A percentile compares a stretch with the other conserved stretches of the same genome.
Conservation (phyloP, 1,140 invertebrate genomes). For the Zophobas atratus region DNA sequence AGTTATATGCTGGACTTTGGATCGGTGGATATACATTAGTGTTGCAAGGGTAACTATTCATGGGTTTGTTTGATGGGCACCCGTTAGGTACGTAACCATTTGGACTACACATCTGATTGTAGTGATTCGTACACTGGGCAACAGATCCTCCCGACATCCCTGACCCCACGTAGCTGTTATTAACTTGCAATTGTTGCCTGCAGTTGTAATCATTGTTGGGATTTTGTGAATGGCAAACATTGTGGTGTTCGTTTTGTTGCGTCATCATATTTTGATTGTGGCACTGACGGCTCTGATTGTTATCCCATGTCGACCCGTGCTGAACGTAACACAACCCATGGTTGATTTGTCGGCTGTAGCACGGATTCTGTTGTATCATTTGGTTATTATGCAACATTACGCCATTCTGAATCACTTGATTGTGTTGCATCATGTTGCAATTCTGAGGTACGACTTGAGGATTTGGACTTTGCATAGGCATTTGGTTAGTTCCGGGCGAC, state of each 20-base stretch:
- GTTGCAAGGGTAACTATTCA: slow-evolving; percentile 36
- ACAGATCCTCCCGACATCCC: neutral
- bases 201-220: slow-evolving; percentile 48
- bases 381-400: slow-evolving; percentile 59
- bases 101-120: slow-evolving; percentile 63
- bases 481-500: slow-evolving; percentile 49
- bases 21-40: slow-evolving; percentile 42
- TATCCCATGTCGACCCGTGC: slow-evolving; percentile 48
- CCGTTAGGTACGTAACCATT: slow-evolving; percentile 46
- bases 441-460: slow-evolving; percentile 49
- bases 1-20: slow-evolving; percentile 54
- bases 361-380: slow-evolving; percentile 66
- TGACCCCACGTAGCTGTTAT: slow-evolving; percentile 44
- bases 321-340: slow-evolving; percentile 56
- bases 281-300: slow-evolving; percentile 50
- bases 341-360: slow-evolving; percentile 48
- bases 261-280: slow-evolving; percentile 47
- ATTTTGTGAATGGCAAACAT: slow-evolving; percentile 40
- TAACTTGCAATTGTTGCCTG: slow-evolving; percentile 52
- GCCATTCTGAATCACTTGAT: slow-evolving; percentile 51
- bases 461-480: slow-evolving; percentile 38
- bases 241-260: slow-evolving; percentile 55
- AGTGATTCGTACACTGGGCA: slow-evolving; percentile 69
- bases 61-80: slow-evolving; percentile 52
- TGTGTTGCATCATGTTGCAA: slow-evolving; percentile 50